A percentile compares a stretch with the other conserved stretches of the same genome.
Conservation (phyloP, 2,888 invertebrate genomes). For the Lithophane semibrunnea region DNA sequence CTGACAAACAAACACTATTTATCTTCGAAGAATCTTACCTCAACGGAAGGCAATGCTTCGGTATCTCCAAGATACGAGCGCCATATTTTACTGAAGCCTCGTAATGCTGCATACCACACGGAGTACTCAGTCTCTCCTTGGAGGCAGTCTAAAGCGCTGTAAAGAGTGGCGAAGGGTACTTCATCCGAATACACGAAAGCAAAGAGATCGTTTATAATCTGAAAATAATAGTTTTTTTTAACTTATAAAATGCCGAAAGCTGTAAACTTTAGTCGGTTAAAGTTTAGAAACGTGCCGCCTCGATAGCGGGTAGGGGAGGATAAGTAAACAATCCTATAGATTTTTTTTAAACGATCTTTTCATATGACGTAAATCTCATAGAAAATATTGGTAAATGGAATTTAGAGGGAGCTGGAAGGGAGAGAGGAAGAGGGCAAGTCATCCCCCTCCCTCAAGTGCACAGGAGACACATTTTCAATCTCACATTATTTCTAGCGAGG, state of each 20-base stretch:
- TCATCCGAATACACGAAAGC: conserved; percentile 92
- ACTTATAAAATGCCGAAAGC: not conserved
- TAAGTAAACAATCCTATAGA: no score
- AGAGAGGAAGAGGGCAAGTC: no score
- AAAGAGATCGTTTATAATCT: conserved; percentile 94
- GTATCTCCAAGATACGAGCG: conserved; percentile 75
- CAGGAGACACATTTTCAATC: no score
- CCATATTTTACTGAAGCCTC: conserved; percentile 85
- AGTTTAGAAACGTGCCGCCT: no score
- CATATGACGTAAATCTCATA: no score
- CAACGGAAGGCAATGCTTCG: conserved; percentile 72
- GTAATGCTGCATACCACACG: conserved; percentile 93
- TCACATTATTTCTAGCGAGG: no score
- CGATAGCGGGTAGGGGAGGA: no score
- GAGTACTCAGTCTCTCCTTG: conserved; percentile 92
- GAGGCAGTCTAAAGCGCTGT: conserved; percentile 92
- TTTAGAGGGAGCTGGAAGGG: no score
- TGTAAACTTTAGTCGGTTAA: not conserved
- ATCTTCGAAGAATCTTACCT: conserved; percentile 72
- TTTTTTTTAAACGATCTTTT: no score
- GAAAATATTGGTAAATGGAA: no score
- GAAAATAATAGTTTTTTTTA: conserved; percentile 47
- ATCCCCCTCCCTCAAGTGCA: no score
- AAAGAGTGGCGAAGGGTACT: conserved; percentile 90
- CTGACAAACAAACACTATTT: not conserved